These are phyloP conservation scores for Siniperca undulata DNA, from an alignment of 2,797 vertebrate genomes.

Conservation along the genomic window DNA sequence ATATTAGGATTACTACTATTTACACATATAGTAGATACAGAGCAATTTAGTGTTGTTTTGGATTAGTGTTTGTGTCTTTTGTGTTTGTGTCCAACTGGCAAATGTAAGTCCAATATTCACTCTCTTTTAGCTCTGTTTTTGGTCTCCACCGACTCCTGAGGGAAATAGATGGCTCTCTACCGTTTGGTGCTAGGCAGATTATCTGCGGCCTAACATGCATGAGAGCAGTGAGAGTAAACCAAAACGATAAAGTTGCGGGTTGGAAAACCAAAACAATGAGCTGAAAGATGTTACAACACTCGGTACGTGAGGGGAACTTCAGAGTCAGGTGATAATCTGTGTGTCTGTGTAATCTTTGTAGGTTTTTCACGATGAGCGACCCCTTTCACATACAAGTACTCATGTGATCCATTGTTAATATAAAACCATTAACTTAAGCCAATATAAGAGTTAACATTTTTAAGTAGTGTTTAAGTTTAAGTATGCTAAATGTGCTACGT, in stretches of 20 bases:
- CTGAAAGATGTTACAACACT: not conserved
- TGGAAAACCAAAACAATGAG: not conserved
- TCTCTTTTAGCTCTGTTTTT: not conserved
- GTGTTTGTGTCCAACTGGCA: not conserved
- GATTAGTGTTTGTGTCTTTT: not conserved
- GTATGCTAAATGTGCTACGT: not conserved
- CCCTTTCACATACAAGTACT: not conserved
- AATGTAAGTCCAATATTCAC: not conserved
- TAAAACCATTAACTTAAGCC: not conserved
- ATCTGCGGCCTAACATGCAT: too few species aligned
- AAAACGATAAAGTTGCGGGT: not conserved
- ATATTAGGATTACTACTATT: not conserved
- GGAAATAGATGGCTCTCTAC: not conserved
- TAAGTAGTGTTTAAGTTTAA: too few species aligned
- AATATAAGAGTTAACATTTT: not conserved
- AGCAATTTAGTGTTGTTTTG: not conserved
- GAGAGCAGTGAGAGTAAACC: not conserved
- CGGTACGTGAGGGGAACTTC: not conserved
- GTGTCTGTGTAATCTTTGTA: not conserved
- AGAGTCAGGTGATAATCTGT: not conserved
- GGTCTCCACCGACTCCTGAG: not conserved
- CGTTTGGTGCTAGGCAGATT: too few species aligned
- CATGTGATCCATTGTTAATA: not conserved
- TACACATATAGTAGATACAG: not conserved
- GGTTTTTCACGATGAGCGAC: not conserved